Base-by-base conservation (phyloP, 2,888 invertebrate genomes). In the Synergus itoensis region DNA sequence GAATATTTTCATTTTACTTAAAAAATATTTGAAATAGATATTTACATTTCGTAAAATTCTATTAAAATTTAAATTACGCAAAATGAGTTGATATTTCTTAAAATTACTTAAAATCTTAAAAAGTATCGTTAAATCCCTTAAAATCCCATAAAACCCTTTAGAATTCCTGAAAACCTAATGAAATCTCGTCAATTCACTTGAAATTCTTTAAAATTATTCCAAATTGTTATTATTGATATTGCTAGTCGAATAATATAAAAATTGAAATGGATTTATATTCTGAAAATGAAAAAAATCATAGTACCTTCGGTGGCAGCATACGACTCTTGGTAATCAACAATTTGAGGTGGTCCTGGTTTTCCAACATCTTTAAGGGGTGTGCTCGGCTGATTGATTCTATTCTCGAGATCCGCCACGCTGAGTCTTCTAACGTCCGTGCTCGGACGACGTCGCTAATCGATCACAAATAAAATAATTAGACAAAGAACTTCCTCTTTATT, bases 231-330 rank as follows among this genome's bases (percentile, higher is more conserved):
- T n/a, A n/a, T n/a, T n/a, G n/a, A n/a, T n/a, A n/a, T n/a, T 21
- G 21, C 21, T 21, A 21, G 21, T 21, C 40, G 48, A 36, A 48
- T n/a, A 21, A 28, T n/a, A 28, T 9, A 43, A 77, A 21, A 75
- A 21, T 40, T 21, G n/a, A n/a, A 36, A 75, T 40, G 16, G 11
- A 11, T 48, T 8, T 0, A 21, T 63, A 18, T 67, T 43, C 11
- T 4, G 2, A 43, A 43, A 18, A 40, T 21, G 14, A 48, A 48
- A 9, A 2, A 28, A 28, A 28, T 28, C 28, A 28, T 28, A n/a
- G 12, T 92, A 98, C 99, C 99, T 96, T 99, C 99, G 93, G 98
- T 96, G 80, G 98, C 98, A 67, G 98, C 97, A 93, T 99, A 98
- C 91, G 97, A 99, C 92, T 98, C 98, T 92, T 98, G 97, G 65